These are phyloP conservation scores for Leptobrachium leishanense DNA, from an alignment of 2,113 vertebrate species.

Conservation along the genomic window DNA sequence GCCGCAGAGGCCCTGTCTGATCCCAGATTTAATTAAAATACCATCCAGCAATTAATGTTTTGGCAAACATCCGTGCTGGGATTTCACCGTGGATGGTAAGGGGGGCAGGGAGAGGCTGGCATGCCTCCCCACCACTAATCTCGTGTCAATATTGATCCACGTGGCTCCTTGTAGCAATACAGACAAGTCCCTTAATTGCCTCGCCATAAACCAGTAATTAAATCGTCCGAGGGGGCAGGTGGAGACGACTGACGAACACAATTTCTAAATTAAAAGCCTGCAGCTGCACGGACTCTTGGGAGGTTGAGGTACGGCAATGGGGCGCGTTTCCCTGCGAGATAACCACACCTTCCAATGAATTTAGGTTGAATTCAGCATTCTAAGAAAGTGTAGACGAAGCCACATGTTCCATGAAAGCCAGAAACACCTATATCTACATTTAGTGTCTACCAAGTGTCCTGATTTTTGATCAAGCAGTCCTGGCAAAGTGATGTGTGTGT, in stretches of 20 bases:
- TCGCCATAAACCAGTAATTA: constrained; percentile 8
- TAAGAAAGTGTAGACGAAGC: no score
- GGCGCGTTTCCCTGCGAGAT: no score
- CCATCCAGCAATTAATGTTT: constrained; percentile 12
- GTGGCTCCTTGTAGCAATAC: background rate
- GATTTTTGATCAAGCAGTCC: background rate
- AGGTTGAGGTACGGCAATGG: no score
- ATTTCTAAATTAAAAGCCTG: no score
- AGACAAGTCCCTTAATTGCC: constrained; percentile 3
- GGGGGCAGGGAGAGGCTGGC: background rate
- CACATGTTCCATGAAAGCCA: no score
- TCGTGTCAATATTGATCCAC: constrained; percentile 39
- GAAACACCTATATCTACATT: no score
- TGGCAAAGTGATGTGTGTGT: background rate
- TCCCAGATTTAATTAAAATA: constrained; percentile 23
- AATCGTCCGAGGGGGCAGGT: background rate
- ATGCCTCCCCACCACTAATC: constrained; percentile 13
- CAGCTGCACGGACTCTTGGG: no score
- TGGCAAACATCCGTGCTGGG: constrained; percentile 29
- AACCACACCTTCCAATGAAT: no score
- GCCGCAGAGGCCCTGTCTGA: background rate
- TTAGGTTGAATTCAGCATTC: no score
- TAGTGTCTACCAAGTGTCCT: background rate
- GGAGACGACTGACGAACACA: background rate
- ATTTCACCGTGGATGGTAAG: background rate